Evolutionary conservation across 2,888 invertebrate species (phyloP).

Genomic region (Volucella inflata): DNA sequence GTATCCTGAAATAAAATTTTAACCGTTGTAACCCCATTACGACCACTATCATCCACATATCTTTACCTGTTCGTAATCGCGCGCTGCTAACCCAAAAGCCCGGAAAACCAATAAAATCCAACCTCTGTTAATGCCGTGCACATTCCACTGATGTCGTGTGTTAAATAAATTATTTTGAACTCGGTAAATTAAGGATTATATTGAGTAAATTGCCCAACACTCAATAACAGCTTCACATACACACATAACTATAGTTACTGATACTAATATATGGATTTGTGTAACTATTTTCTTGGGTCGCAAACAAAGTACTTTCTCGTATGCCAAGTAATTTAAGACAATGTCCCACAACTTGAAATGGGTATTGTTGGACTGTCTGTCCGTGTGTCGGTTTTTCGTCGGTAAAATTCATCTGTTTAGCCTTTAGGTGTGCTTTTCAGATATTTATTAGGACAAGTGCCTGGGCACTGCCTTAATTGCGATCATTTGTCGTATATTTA

Average conservation of each 20-base stretch:
- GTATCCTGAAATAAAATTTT: no score
- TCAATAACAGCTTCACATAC: slow-evolving; percentile 37
- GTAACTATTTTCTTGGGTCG: slow-evolving; percentile 9
- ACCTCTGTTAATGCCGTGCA: slow-evolving; percentile 14
- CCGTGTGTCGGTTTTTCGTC: neutral
- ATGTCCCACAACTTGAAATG: slow-evolving; percentile 58
- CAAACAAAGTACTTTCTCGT: slow-evolving; percentile 40
- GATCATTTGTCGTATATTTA: slow-evolving; percentile 67
- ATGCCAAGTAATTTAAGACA: slow-evolving; percentile 48
- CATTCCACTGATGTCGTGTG: slow-evolving; percentile 22
- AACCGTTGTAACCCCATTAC: no score
- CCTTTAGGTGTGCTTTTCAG: slow-evolving; percentile 34
- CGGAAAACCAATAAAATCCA: slow-evolving; percentile 25
- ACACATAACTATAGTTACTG: no score
- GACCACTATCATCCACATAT: no score
- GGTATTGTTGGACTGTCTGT: slow-evolving; percentile 18
- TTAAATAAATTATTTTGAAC: slow-evolving; percentile 38
- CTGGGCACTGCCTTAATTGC: slow-evolving; percentile 63
- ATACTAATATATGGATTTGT: no score
- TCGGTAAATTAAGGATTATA: slow-evolving; percentile 58
- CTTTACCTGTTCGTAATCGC: no score
- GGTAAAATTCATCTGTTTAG: slow-evolving; percentile 32
- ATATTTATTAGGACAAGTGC: slow-evolving; percentile 68
- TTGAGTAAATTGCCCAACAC: slow-evolving; percentile 42
- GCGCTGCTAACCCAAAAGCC: neutral